These are phyloP conservation scores for Drosophila mojavensis DNA, from an alignment of 1,140 invertebrate genomes.

Conservation along the genomic window DNA sequence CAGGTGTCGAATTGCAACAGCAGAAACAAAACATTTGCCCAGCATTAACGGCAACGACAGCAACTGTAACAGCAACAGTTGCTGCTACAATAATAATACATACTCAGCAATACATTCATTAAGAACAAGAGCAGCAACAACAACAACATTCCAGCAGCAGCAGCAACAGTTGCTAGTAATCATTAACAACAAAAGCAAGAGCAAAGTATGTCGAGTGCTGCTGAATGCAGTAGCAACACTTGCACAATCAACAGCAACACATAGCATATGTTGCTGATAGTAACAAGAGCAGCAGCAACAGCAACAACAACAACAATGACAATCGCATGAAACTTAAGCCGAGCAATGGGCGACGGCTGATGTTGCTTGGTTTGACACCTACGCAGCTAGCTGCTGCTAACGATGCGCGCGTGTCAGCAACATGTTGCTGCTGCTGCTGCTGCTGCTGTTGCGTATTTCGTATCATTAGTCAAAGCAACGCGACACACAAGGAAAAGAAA, in stretches of 20 bases:
- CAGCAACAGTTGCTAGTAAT: constrained; percentile 22
- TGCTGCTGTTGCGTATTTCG: constrained; percentile 48
- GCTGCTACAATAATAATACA: constrained; percentile 27
- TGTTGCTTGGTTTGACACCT: constrained; percentile 45
- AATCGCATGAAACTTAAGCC: constrained; percentile 27
- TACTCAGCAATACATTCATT: constrained; percentile 34
- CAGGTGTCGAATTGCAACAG: constrained; percentile 34
- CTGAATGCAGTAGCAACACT: constrained; percentile 41
- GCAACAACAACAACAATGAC: constrained; percentile 20
- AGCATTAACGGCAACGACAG: background rate
- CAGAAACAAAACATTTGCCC: background rate
- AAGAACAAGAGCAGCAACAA: constrained; percentile 29
- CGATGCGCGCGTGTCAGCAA: constrained; percentile 79
- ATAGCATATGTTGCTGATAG: constrained; percentile 22
- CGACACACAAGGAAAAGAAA: constrained; percentile 28
- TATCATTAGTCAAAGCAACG: constrained; percentile 79
- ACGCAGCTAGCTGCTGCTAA: constrained; percentile 57
- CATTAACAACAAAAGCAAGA: constrained; percentile 43
- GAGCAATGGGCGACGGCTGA: constrained; percentile 29
- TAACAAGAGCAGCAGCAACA: constrained; percentile 29
- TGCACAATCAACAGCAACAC: constrained; percentile 44
- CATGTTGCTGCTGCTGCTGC: constrained; percentile 45
- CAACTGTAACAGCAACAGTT: background rate
- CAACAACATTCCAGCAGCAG: constrained; percentile 5
- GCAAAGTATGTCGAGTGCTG: constrained; percentile 48